phyloP scores from a whole-genome alignment of 2,888 invertebrate genomes.

The Melikaiella ostensackeni region DNA sequence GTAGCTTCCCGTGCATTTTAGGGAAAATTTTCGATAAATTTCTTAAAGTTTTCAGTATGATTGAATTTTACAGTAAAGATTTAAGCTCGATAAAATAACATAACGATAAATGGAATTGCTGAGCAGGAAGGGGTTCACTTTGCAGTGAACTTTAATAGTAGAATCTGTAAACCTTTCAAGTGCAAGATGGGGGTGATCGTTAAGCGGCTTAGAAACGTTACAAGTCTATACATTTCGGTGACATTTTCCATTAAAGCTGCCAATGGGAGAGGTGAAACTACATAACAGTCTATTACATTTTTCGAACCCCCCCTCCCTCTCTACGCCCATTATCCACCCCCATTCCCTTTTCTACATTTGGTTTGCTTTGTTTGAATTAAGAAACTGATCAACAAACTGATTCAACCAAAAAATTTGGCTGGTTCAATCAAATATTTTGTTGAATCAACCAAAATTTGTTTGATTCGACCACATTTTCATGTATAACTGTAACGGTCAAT shows the following conservation, averaged over 20 bases:
- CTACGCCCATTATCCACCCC: not conserved
- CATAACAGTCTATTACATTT: not conserved
- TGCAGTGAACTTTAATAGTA: not conserved
- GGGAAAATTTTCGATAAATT: too few species aligned
- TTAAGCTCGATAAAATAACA: slow-evolving; percentile 10
- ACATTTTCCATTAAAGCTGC: slow-evolving; percentile 56
- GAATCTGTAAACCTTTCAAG: slow-evolving; percentile 31
- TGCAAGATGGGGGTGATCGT: slow-evolving; percentile 28
- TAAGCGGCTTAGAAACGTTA: slow-evolving; percentile 33
- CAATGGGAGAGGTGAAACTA: slow-evolving; percentile 33
- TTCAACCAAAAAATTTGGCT: too few species aligned
- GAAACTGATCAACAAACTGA: too few species aligned
- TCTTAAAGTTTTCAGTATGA: too few species aligned
- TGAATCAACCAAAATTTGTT: too few species aligned
- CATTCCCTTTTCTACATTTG: slow-evolving; percentile 17
- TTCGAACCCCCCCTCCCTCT: not conserved
- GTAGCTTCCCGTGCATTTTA: too few species aligned
- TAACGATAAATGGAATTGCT: slow-evolving; percentile 14
- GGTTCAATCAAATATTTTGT: too few species aligned
- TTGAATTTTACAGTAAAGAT: not conserved
- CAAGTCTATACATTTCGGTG: slow-evolving; percentile 48
- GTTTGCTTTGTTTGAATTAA: too few species aligned
- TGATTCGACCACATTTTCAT: too few species aligned
- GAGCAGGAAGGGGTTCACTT: not conserved
- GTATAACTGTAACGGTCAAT: too few species aligned